Evolutionary conservation across 2,113 vertebrate species (phyloP).

Genomic region (Patagioenas fasciata): DNA sequence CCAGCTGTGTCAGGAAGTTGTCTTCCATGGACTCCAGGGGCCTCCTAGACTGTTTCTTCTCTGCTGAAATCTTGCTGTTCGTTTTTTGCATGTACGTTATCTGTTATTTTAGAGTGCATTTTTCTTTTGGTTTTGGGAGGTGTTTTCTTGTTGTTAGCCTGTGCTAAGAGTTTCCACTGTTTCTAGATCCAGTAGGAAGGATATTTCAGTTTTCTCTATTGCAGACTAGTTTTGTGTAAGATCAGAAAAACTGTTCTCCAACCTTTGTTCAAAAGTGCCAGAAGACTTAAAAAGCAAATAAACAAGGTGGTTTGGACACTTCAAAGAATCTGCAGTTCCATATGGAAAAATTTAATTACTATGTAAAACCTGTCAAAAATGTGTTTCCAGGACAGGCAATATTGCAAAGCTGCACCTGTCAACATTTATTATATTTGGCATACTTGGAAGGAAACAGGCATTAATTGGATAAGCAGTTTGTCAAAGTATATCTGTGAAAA

Average conservation of each 20-base stretch:
- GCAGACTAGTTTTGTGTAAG: not conserved
- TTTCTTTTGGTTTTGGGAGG: not conserved
- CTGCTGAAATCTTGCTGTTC: not conserved
- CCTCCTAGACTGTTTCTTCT: no score
- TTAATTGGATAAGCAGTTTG: not conserved
- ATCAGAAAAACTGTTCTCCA: not conserved
- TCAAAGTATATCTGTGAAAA: not conserved
- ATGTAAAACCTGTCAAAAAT: not conserved
- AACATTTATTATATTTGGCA: slow-evolving; percentile 6
- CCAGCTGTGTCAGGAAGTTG: no score
- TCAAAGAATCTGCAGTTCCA: not conserved
- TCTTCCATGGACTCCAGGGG: no score
- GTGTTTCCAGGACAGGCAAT: not conserved
- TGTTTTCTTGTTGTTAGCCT: not conserved
- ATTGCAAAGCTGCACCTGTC: not conserved
- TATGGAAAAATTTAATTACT: not conserved
- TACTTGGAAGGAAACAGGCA: not conserved
- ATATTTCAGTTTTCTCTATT: not conserved
- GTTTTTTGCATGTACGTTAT: not conserved
- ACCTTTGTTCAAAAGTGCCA: not conserved
- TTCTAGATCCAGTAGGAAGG: not conserved
- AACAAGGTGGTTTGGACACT: not conserved
- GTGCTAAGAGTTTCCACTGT: rapidly evolving
- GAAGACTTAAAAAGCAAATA: not conserved
- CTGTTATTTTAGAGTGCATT: not conserved